Evolutionary conservation across 2,888 invertebrate species (phyloP).

Genomic region (Drosophila atripex): DNA sequence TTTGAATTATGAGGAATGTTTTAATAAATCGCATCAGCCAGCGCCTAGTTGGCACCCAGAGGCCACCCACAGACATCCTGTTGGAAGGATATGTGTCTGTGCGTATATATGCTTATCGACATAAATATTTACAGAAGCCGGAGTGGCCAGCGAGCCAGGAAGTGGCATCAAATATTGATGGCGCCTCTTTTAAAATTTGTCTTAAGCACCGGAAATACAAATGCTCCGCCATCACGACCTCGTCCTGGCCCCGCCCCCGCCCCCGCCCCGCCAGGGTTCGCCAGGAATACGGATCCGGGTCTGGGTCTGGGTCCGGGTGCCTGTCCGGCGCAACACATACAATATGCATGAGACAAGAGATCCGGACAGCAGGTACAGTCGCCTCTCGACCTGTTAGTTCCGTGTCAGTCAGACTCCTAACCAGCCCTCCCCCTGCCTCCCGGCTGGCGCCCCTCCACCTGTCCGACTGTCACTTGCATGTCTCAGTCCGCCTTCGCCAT

Average conservation of each 20-base stretch:
- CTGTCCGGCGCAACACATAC: slow-evolving; percentile 49
- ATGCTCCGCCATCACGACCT: slow-evolving; percentile 32
- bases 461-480: slow-evolving; percentile 73
- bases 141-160: slow-evolving; percentile 56
- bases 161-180: slow-evolving; percentile 69
- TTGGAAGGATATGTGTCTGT: not conserved
- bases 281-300: slow-evolving; percentile 20
- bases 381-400: slow-evolving; percentile 50
- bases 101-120: not conserved
- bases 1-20: slow-evolving; percentile 66
- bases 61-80: slow-evolving; percentile 33
- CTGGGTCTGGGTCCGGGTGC: slow-evolving; percentile 17
- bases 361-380: slow-evolving; percentile 59
- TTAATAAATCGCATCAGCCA: slow-evolving; percentile 22
- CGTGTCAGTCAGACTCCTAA: slow-evolving; percentile 18
- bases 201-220: slow-evolving; percentile 79
- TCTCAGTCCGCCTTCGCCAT: slow-evolving; percentile 20
- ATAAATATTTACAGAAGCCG: slow-evolving; percentile 9
- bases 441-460: slow-evolving; percentile 25
- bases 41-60: not conserved
- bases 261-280: too few relatives aligned
- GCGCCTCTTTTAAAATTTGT: slow-evolving; percentile 76
- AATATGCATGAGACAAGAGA: slow-evolving; percentile 60
- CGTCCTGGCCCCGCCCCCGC: not conserved
- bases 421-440: not conserved